Conservation (phyloP, 2,888 invertebrate genomes). For the Cylloceria caligata region DNA sequence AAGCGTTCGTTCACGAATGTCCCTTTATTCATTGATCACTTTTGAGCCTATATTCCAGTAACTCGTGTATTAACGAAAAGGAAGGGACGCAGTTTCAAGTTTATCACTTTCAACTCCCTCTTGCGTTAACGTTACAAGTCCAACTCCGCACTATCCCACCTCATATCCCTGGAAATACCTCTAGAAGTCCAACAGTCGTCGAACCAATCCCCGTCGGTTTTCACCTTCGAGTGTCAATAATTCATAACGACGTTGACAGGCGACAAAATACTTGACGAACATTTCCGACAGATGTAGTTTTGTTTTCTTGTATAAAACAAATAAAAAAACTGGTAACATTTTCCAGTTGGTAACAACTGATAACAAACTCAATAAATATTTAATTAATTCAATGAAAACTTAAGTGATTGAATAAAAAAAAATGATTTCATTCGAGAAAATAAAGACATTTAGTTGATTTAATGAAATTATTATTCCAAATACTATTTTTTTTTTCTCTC, state of each 20-base stretch:
- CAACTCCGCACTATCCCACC: slow-evolving; percentile 1
- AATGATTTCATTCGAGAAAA: neutral
- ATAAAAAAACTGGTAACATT: neutral
- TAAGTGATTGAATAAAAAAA: neutral
- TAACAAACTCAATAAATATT: neutral
- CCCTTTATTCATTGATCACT: neutral
- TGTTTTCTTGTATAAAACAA: neutral
- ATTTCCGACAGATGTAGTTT: neutral
- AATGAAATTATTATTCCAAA: neutral
- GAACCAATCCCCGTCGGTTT: neutral
- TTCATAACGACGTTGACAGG: neutral
- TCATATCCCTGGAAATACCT: neutral
- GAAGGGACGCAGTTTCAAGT: slow-evolving; percentile 1
- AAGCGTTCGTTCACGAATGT: neutral
- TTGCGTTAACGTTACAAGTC: slow-evolving; percentile 9
- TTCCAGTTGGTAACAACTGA: neutral
- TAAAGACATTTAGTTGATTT: neutral
- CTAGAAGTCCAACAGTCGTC: neutral
- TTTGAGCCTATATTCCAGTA: neutral
- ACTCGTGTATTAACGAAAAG: neutral
- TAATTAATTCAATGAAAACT: neutral
- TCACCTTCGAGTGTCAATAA: neutral
- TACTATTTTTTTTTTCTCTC: neutral
- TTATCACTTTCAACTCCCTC: slow-evolving; percentile 9
- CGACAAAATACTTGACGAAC: neutral